These are phyloP conservation scores for Trileptium ribeirensis DNA, from an alignment of 2,888 invertebrate species.

Conservation along the genomic window DNA sequence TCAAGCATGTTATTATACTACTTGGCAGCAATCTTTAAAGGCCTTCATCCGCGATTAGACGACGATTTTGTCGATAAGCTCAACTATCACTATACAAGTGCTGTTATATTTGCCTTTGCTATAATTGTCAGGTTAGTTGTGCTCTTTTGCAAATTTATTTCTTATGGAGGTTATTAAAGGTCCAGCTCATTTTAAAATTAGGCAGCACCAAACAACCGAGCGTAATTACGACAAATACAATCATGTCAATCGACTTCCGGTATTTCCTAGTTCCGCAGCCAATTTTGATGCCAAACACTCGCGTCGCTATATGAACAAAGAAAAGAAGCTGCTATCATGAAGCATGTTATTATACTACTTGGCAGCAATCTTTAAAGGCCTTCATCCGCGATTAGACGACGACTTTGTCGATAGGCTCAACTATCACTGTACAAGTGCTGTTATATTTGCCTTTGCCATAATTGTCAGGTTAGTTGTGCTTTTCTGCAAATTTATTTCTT, in stretches of 20 bases:
- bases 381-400: conserved; percentile 7
- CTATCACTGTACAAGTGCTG: not conserved
- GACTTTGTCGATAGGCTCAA: conserved; percentile 12
- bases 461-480: conserved; percentile 7
- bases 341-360: conserved; percentile 4
- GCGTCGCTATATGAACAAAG: not conserved
- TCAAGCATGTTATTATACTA: conserved; percentile 51
- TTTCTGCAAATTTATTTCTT: too few relatives aligned
- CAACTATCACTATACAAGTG: conserved; percentile 46
- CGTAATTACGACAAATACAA: conserved; percentile 50
- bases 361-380: conserved; percentile 7
- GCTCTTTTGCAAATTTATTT: too few relatives aligned
- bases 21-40: conserved; percentile 51
- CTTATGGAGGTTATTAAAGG: too few relatives aligned
- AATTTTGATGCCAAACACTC: conserved; percentile 38
- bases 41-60: conserved; percentile 50
- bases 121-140: conserved; percentile 50
- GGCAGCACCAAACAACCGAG: conserved; percentile 49
- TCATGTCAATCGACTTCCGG: conserved; percentile 48
- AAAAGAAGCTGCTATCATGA: not conserved
- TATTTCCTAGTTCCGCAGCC: conserved; percentile 45
- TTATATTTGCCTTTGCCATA: conserved; percentile 10
- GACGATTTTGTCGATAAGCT: conserved; percentile 48
- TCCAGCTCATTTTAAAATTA: too few relatives aligned
- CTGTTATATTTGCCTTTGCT: conserved; percentile 51